Conservation (phyloP, 2,113 vertebrate species). For the Gasterosteus aculeatus region DNA sequence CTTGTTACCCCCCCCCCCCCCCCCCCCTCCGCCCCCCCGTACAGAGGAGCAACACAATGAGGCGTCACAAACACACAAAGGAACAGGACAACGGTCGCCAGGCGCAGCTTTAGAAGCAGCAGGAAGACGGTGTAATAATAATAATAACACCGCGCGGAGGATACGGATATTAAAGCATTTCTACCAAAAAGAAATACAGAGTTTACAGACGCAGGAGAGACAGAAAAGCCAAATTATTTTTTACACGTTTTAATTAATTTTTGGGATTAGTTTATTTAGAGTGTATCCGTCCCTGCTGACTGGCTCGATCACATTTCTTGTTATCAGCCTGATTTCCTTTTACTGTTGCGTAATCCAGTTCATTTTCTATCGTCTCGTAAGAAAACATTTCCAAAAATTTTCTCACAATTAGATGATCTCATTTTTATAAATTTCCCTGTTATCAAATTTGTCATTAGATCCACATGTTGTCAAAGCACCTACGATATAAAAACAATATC, state of each 20-base stretch:
- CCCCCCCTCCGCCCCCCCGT: slow-evolving; percentile 29
- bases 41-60: slow-evolving; percentile 80
- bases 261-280: too few relatives aligned
- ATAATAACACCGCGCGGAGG: background rate
- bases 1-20: slow-evolving; percentile 74
- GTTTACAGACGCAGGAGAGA: slow-evolving; percentile 2
- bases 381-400: too few relatives aligned
- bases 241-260: slow-evolving; percentile 47
- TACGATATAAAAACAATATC: too few relatives aligned
- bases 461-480: too few relatives aligned
- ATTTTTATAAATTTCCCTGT: too few relatives aligned
- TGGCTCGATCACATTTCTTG: too few relatives aligned
- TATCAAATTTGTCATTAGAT: too few relatives aligned
- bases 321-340: too few relatives aligned
- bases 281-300: too few relatives aligned
- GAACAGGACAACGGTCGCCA: slow-evolving; percentile 54
- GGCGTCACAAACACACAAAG: slow-evolving; percentile 69
- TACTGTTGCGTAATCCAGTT: too few relatives aligned
- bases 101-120: slow-evolving; percentile 45
- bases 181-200: background rate
- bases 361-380: too few relatives aligned
- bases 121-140: background rate
- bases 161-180: background rate
- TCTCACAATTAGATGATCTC: too few relatives aligned
- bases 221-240: background rate